Conservation (phyloP, 2,888 invertebrate species). For the Sarcophaga carnaria region DNA sequence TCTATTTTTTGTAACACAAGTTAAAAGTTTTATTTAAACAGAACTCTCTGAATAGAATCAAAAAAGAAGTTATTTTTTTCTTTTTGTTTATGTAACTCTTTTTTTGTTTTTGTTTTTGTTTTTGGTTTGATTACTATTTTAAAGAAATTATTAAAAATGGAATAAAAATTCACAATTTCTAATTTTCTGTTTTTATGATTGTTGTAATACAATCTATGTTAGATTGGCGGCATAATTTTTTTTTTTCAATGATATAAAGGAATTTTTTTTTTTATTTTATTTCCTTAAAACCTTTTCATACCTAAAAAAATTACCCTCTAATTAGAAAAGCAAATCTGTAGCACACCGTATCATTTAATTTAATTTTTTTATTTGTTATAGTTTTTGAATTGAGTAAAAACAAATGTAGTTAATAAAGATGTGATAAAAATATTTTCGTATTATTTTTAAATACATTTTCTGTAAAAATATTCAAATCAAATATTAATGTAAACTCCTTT, state of each 20-base stretch:
- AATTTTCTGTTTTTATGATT: constrained; percentile 8
- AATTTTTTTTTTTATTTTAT: not conserved
- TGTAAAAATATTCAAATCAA: no score
- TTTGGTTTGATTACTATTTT: constrained; percentile 40
- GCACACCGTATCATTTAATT: constrained; percentile 27
- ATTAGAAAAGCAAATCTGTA: constrained; percentile 18
- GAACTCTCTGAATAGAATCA: constrained; percentile 51
- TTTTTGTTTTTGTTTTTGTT: not conserved
- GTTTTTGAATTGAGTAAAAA: constrained; percentile 22
- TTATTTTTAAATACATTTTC: no score
- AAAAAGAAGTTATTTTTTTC: constrained; percentile 38
- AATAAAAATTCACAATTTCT: constrained; percentile 74
- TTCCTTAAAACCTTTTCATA: not conserved
- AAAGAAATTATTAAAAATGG: constrained; percentile 67
- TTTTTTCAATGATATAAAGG: not conserved
- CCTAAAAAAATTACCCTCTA: not conserved
- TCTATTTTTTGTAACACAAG: constrained; percentile 38
- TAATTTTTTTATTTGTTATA: not conserved
- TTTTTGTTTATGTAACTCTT: not conserved
- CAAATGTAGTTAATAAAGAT: constrained; percentile 1
- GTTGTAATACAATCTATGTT: constrained; percentile 3
- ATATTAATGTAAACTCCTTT: no score
- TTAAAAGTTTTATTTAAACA: constrained; percentile 40
- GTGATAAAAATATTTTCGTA: constrained; percentile 52
- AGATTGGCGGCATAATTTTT: constrained; percentile 41